Base-by-base conservation (phyloP, 2,113 vertebrate genomes). In the Corydoras sp. region DNA sequence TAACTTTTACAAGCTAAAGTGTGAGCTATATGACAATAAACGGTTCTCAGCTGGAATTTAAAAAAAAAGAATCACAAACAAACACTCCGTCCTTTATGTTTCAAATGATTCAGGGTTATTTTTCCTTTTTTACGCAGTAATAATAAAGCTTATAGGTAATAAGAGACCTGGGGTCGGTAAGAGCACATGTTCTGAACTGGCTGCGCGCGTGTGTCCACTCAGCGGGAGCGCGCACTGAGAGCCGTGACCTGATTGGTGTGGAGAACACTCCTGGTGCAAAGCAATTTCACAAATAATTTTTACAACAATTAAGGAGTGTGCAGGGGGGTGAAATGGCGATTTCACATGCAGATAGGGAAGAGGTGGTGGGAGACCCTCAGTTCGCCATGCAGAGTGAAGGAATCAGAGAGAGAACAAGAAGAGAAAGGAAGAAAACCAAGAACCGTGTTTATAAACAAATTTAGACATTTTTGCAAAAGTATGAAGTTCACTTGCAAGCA, bases 241-340 rank as follows among this genome's bases (percentile, higher is more conserved):
- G 86, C 85, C 77, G 83, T 86, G 81, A 86, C 69, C 79, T 83
- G 90, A 90, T 89, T 89, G 88, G 87, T 83, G 86, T 89, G 88
- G 86, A 76, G 78, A 87, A 88, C 86, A 86, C 85, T 90, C 88
- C 89, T 90, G 90, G 89, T 90, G 91, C 89, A 92, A 90, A 89
- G 89, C 91, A 92, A 93, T 94, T 93, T 94, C 93, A 93, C 93
- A 93, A 94, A 95, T 93, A 91, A 92, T 93, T 94, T 93, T 92
- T 88, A 89, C 86, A 92, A 93, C 93, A 95, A 93, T 95, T 95
- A 93, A 89, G 91, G 88, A 93, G 90, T 91, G 91, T 93, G 93
- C 86, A 88, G 83, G 94, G 92, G 94, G 92, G 91, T 95, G 93
- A 95, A 97, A 96, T 93, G 92, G 90, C 92, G 76, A 94, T 95